A percentile compares a stretch with the other conserved stretches of the same genome.
Conservation (phyloP, 2,888 invertebrate genomes). For the Pseudococcus longispinus region DNA sequence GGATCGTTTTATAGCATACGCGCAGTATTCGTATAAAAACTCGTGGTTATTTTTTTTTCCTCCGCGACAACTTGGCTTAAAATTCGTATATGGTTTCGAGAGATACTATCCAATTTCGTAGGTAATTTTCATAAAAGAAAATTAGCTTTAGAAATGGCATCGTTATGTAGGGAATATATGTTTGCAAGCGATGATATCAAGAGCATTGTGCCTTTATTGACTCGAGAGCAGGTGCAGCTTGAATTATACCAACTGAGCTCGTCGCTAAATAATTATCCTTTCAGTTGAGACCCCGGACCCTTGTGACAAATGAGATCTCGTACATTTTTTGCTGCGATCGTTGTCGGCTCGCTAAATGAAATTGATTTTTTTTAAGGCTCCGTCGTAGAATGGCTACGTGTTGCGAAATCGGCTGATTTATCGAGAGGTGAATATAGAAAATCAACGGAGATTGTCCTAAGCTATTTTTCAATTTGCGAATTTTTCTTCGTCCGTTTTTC, state of each 20-base stretch:
- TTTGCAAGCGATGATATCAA: not conserved
- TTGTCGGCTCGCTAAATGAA: not conserved
- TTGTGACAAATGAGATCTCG: conserved; percentile 7
- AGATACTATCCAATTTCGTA: not conserved
- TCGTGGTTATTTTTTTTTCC: not conserved
- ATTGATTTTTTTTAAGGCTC: not conserved
- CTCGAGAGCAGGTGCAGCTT: conserved; percentile 24
- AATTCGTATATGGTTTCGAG: not conserved
- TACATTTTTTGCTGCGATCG: not conserved
- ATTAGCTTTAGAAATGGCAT: not conserved
- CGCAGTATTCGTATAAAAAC: not conserved
- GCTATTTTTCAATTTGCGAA: too few species aligned
- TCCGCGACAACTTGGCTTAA: not conserved
- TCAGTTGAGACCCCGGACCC: conserved; percentile 11
- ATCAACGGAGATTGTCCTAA: too few species aligned
- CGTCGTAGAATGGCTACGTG: not conserved
- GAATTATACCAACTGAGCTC: conserved; percentile 31
- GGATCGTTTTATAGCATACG: not conserved
- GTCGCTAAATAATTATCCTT: conserved; percentile 23
- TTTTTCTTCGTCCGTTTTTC: too few species aligned
- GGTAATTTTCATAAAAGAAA: conserved; percentile 11
- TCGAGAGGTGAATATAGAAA: too few species aligned
- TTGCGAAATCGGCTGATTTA: not conserved
- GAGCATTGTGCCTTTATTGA: conserved; percentile 8
- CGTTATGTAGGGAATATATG: not conserved